phyloP scores from a whole-genome alignment of 2,888 invertebrate genomes.

The Boloria euphrosyne region DNA sequence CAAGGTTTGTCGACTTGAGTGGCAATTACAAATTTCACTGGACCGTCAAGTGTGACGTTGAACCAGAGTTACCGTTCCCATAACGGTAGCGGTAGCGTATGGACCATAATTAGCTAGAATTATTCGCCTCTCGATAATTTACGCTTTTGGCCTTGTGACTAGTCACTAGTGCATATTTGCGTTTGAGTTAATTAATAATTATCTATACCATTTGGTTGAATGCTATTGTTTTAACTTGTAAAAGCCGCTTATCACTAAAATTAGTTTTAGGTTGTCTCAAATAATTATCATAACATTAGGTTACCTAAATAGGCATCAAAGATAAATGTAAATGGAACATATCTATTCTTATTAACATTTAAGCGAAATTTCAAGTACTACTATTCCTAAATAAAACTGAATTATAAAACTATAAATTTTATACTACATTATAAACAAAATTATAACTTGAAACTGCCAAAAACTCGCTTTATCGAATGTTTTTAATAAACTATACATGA shows the following conservation, averaged over 20 bases:
- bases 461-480: too few species aligned
- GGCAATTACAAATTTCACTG: constrained; percentile 46
- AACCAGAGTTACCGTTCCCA: constrained; percentile 49
- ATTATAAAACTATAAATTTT: too few species aligned
- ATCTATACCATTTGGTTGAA: constrained; percentile 1
- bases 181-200: background rate
- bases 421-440: too few species aligned
- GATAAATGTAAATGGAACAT: too few species aligned
- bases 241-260: background rate
- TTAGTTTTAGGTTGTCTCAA: background rate
- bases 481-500: background rate
- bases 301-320: too few species aligned
- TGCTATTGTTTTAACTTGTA: constrained; percentile 7
- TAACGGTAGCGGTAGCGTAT: constrained; percentile 39
- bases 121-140: constrained; percentile 41
- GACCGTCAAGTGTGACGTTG: constrained; percentile 40
- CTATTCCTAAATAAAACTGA: too few species aligned
- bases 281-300: too few species aligned
- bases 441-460: too few species aligned
- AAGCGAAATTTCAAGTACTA: too few species aligned
- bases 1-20: constrained; percentile 35
- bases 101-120: constrained; percentile 35
- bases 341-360: too few species aligned
- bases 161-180: background rate
- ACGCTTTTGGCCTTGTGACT: constrained; percentile 34